Evolutionary conservation across 2,797 vertebrate genomes (phyloP).

Genomic region (Pseudochirops cupreus): DNA sequence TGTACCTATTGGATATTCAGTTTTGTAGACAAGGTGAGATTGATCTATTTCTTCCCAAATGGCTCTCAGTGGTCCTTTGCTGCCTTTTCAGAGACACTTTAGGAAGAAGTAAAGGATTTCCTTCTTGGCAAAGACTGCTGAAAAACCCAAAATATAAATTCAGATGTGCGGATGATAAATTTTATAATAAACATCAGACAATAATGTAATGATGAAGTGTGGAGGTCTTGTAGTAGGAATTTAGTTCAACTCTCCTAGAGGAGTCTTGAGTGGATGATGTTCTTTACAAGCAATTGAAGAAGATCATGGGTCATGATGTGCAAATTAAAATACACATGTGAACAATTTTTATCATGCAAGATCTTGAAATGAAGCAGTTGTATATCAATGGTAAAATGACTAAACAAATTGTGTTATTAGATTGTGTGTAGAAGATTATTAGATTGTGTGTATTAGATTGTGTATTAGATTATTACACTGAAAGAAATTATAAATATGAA

Average conservation of each 20-base stretch:
- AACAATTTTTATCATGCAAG: not conserved
- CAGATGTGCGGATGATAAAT: not conserved
- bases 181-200: not conserved
- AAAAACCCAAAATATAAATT: not conserved
- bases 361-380: not conserved
- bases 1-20: constrained; percentile 62
- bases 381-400: not conserved
- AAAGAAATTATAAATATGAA: not conserved
- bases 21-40: constrained; percentile 20
- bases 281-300: not conserved
- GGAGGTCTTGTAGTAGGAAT: not conserved
- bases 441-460: too few species aligned
- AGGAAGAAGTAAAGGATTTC: not conserved
- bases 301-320: not conserved
- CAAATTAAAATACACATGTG: not conserved
- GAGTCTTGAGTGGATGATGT: not conserved
- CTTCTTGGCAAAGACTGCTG: not conserved
- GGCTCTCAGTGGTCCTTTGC: not conserved
- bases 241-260: not conserved
- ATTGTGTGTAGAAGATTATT: too few species aligned
- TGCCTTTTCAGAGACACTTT: constrained; percentile 11
- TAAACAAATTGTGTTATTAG: too few species aligned
- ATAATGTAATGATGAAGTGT: not conserved
- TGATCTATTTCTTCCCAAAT: constrained; percentile 29
- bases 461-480: not conserved